These are phyloP conservation scores for Cylas formicarius DNA, from an alignment of 1,140 invertebrate species.

Conservation along the genomic window DNA sequence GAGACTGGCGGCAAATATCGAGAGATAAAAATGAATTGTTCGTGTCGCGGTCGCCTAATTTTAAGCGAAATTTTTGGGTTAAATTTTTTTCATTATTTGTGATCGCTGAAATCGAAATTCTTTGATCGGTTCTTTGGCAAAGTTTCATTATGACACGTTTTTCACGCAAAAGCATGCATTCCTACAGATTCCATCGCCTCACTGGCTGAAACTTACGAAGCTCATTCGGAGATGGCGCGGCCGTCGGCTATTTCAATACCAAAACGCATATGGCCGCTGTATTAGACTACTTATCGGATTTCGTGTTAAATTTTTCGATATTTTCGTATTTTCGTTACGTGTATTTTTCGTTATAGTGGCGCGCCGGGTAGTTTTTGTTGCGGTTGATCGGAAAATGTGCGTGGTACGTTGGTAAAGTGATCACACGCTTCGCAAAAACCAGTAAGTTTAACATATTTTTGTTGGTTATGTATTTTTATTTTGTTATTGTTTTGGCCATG, in stretches of 20 bases:
- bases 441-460: slow-evolving; percentile 25
- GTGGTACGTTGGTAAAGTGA: not conserved
- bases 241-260: not conserved
- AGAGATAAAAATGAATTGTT: too few relatives aligned
- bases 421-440: slow-evolving; percentile 9
- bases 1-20: too few relatives aligned
- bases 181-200: too few relatives aligned
- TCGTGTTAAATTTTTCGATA: slow-evolving; percentile 14
- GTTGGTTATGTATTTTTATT: slow-evolving; percentile 26
- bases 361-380: slow-evolving; percentile 16
- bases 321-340: slow-evolving; percentile 15
- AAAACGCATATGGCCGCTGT: slow-evolving; percentile 23
- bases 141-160: too few relatives aligned
- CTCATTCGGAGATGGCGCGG: slow-evolving; percentile 7
- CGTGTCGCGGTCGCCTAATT: too few relatives aligned
- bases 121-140: too few relatives aligned
- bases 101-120: too few relatives aligned
- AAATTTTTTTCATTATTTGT: too few relatives aligned
- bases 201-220: too few relatives aligned
- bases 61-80: too few relatives aligned
- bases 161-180: too few relatives aligned
- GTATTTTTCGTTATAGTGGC: slow-evolving; percentile 11
- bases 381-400: slow-evolving; percentile 3
- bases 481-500: slow-evolving; percentile 25
- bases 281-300: slow-evolving; percentile 11